Evolutionary conservation across 2,797 vertebrate genomes (phyloP).

Genomic region (Coluber constrictor): DNA sequence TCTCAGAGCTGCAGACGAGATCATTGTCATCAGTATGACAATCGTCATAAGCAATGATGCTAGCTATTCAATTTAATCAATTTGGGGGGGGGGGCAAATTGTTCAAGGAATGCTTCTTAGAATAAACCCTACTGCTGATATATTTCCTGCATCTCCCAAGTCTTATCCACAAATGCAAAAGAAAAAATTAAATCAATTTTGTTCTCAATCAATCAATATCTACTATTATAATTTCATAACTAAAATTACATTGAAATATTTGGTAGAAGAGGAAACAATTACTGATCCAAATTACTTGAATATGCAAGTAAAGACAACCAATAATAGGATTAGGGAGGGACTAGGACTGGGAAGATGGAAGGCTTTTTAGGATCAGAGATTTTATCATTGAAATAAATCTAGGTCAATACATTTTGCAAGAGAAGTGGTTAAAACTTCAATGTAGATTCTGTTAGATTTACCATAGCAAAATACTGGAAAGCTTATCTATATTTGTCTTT

Average conservation of each 20-base stretch:
- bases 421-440: not conserved
- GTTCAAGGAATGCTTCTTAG: not conserved
- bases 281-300: not conserved
- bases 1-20: not conserved
- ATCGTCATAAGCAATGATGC: not conserved
- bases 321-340: not conserved
- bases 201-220: not conserved
- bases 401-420: not conserved
- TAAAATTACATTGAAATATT: not conserved
- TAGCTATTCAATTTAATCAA: not conserved
- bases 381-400: not conserved
- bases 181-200: not conserved
- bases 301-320: not conserved
- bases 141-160: not conserved
- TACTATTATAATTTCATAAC: not conserved
- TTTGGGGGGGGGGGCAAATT: not conserved
- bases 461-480: not conserved
- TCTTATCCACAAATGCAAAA: not conserved
- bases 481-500: not conserved
- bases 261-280: not conserved
- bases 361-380: not conserved
- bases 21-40: not conserved
- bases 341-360: not conserved
- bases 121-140: not conserved
- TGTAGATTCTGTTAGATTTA: not conserved